A percentile compares a stretch with the other conserved stretches of the same genome.
Conservation (phyloP, 2,888 invertebrate species). For the Epinotia bilunana region DNA sequence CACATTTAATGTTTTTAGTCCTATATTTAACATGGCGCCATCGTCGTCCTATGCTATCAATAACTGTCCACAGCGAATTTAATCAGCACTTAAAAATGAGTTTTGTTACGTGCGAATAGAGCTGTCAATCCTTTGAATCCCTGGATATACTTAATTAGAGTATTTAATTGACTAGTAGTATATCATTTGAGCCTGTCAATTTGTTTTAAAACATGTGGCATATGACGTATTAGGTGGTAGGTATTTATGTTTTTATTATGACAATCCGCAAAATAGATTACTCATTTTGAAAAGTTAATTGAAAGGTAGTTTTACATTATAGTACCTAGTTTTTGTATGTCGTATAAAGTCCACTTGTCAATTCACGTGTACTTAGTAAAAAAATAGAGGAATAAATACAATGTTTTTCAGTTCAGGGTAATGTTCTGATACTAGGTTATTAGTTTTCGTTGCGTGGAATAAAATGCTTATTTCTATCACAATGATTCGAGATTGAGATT, state of each 20-base stretch:
- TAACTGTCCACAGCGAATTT: conserved; percentile 1
- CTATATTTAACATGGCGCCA: background rate
- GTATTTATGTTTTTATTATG: background rate
- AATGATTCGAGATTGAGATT: no score
- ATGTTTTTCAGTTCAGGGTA: no score
- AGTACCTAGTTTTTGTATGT: no score
- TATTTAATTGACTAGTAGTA: background rate
- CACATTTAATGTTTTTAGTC: background rate
- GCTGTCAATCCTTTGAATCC: background rate
- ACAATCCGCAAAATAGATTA: no score
- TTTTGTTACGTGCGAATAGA: background rate
- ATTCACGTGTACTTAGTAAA: no score
- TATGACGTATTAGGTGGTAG: background rate
- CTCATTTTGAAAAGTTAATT: background rate
- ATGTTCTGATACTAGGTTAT: no score
- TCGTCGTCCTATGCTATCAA: conserved; percentile 8
- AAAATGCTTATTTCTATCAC: no score
- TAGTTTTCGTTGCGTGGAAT: no score
- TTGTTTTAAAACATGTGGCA: background rate
- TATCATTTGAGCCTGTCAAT: background rate
- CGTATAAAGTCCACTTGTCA: no score
- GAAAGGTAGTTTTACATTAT: no score
- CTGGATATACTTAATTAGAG: background rate
- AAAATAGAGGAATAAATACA: no score
- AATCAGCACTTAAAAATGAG: background rate